Evolutionary conservation across 2,113 vertebrate genomes (phyloP).

Genomic region (Heterotis niloticus): DNA sequence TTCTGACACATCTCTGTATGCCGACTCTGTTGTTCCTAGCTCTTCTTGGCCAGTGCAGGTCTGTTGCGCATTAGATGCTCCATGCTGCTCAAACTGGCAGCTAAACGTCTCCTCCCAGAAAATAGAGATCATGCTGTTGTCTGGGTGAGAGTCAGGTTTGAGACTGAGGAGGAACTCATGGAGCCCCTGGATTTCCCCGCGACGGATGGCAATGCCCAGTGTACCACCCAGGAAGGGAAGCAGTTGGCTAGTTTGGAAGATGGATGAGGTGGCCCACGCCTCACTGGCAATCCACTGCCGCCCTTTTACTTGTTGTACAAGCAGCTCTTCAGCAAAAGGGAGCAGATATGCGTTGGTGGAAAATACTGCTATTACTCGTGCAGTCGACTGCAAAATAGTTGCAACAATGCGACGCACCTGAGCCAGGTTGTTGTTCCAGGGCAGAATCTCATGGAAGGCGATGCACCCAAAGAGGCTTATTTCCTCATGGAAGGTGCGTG

Average conservation of each 20-base stretch:
- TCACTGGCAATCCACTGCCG: constrained; percentile 67
- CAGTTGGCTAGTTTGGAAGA: constrained; percentile 42
- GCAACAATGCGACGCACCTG: constrained; percentile 50
- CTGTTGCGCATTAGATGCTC: not conserved
- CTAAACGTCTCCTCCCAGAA: constrained; percentile 61
- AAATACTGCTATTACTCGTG: constrained; percentile 44
- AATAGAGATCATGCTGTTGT: constrained; percentile 46
- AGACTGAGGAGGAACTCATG: constrained; percentile 48
- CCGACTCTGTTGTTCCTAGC: constrained; percentile 34
- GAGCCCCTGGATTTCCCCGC: constrained; percentile 57
- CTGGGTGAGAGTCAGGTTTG: constrained; percentile 36
- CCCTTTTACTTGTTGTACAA: constrained; percentile 52
- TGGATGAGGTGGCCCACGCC: constrained; percentile 54
- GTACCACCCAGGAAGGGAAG: constrained; percentile 56
- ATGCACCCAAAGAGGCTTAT: constrained; percentile 48
- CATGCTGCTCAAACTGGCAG: constrained; percentile 49
- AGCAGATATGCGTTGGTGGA: constrained; percentile 44
- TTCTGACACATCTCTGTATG: constrained; percentile 40
- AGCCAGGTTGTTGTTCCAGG: constrained; percentile 34
- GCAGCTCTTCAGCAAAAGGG: constrained; percentile 53
- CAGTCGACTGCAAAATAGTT: constrained; percentile 46
- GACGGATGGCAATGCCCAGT: constrained; percentile 59
- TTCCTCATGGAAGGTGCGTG: constrained; percentile 42
- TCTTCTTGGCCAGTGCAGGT: constrained; percentile 53
- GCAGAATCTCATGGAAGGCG: constrained; percentile 53